phyloP scores from a whole-genome alignment of 2,797 vertebrate genomes.

The Lepilemur septentrionalis region DNA sequence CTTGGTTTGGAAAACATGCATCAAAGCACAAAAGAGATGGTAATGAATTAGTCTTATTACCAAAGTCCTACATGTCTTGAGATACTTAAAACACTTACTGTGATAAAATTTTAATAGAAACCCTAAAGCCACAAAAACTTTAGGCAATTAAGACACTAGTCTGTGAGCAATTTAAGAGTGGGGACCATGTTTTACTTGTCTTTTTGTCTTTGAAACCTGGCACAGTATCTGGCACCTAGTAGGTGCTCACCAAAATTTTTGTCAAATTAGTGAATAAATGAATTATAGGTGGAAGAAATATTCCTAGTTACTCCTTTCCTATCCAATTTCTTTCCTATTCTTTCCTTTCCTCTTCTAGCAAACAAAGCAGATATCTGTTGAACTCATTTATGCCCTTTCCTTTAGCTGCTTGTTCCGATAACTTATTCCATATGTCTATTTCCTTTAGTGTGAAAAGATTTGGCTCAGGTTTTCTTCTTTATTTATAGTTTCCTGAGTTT shows the following conservation, averaged over 20 bases:
- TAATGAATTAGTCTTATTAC: neutral
- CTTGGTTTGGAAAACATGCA: neutral
- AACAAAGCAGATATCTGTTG: constrained; percentile 73
- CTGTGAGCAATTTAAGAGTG: neutral
- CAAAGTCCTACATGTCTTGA: neutral
- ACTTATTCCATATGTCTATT: constrained; percentile 82
- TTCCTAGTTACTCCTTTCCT: neutral
- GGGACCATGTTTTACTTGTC: neutral
- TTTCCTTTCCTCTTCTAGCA: neutral
- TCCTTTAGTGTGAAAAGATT: constrained; percentile 68
- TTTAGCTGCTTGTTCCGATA: constrained; percentile 70
- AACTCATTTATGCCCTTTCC: constrained; percentile 79
- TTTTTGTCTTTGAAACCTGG: neutral
- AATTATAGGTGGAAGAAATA: neutral
- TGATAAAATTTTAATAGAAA: constrained; percentile 25
- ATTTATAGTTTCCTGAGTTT: constrained; percentile 76
- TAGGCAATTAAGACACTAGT: neutral
- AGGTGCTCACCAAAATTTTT: neutral
- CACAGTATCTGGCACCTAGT: neutral
- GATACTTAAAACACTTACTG: neutral
- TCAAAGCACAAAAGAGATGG: neutral
- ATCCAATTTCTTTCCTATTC: neutral
- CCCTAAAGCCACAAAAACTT: constrained; percentile 28
- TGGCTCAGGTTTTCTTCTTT: constrained; percentile 63
- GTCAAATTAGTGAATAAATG: neutral